Evolutionary conservation across 2,113 vertebrate genomes (phyloP), one percentile per base, ranked within the genome.

Genomic region (Gobius niger): DNA sequence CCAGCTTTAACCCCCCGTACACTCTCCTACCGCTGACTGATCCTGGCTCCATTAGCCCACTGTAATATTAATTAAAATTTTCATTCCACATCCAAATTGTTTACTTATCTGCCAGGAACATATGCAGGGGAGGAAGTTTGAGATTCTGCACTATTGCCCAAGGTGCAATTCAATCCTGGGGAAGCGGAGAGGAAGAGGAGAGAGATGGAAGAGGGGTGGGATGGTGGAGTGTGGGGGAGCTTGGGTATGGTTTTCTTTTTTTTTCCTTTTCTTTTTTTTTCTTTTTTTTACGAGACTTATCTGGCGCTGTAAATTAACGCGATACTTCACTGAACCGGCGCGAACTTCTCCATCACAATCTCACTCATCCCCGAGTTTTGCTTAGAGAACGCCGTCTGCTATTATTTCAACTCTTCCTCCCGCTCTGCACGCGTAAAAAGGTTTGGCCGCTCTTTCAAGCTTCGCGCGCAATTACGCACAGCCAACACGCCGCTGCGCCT

Each of bases 31-130:
- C 92, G 94, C 95, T 93, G 93, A 95, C 94, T 53, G 62, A 40
- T 47, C 0, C 44, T 50, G 53, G 41, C 41, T 91, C 95, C 91
- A 94, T 96, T 96, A 78, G 44, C 52, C 54, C 34, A 95, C 93
- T 94, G 94, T 93, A 92, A 92, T 93, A 96, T 96, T 98, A 99
- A 99, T 99, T 98, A 96, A 95, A 81, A 96, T 93, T 87, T 92
- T 95, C 93, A 98, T 97, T 95, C 94, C 94, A 95, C 94, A 94
- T 96, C 94, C 95, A 98, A 96, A 99, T 97, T 98, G 95, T 98
- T 98, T 96, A 99, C 96, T 99, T 99, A 99, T 99, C 98, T 98
- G 94, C 93, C 94, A 93, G 93, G 95, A 99, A 97, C 97, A 99
- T 96, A 96, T 98, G 96, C 95, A 92, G 92, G 57, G 85, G 91